Evolutionary conservation across 2,888 invertebrate genomes (phyloP), one percentile per base, ranked within the genome.

Genomic region (Reticulitermes lucifugus): DNA sequence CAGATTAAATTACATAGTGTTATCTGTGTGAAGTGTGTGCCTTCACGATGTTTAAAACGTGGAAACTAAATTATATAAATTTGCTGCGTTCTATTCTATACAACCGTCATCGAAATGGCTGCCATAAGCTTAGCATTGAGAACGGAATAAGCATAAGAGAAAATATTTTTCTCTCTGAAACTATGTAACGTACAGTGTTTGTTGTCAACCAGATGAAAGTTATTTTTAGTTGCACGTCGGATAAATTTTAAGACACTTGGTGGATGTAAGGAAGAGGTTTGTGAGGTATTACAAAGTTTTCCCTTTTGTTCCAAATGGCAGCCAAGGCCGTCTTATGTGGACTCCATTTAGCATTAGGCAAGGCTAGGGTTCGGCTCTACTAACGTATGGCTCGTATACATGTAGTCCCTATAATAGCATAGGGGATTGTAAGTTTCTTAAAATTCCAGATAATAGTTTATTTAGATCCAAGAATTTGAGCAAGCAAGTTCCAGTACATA

Each of bases 51-150:
- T 88, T 90, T 88, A 86, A 87, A 88, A 86, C 83, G 85, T 88
- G 85, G 85, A 89, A 90, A 90, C 89, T 89, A 88, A 89, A 89
- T 89, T 89, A 88, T 88, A 88, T 88, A 89, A 89, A 90, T 85
- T 88, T 89, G 89, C 89, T 89, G 88, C 89, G 88, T 89, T 88
- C 89, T 90, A 90, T 89, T 90, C 88, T 85, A 86, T 86, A 86
- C 85, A 87, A 91, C 91, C 90, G 90, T 89, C 90, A 88, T 90
- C 90, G 91, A 91, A 92, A 92, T 92, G 92, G 92, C 92, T 91
- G 92, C 92, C 92, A 91, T 92, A 92, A 92, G 92, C 91, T 90
- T 90, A 90, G 90, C 91, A 92, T 92, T 90, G 91, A 90, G 88
- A 89, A 88, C 85, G 77, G 59, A 73, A 71, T 75, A 86, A 83